Conservation (phyloP, 2,888 invertebrate species). For the Seira ritae region DNA sequence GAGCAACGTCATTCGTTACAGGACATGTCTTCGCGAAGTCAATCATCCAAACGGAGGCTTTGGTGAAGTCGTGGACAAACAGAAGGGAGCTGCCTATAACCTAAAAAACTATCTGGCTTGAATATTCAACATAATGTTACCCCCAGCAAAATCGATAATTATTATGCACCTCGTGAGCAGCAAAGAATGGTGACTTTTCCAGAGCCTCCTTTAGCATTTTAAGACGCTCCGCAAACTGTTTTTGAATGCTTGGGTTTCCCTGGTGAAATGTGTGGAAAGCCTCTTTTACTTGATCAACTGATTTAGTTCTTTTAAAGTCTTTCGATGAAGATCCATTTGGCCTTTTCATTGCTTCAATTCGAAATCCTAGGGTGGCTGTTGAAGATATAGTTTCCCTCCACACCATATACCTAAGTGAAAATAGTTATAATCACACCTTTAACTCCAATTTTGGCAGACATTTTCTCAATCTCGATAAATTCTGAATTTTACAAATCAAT, state of each 20-base stretch:
- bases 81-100: constrained; percentile 95
- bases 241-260: constrained; percentile 85
- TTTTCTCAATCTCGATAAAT: constrained; percentile 95
- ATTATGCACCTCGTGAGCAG: constrained; percentile 84
- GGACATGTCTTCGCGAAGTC: constrained; percentile 93
- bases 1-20: constrained; percentile 82
- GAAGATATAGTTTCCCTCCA: constrained; percentile 98
- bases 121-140: neutral
- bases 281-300: constrained; percentile 84
- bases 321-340: constrained; percentile 93
- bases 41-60: constrained; percentile 96
- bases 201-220: constrained; percentile 89
- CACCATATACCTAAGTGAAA: constrained; percentile 90
- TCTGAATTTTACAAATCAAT: constrained; percentile 70
- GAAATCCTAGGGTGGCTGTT: constrained; percentile 96
- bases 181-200: constrained; percentile 92
- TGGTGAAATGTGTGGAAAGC: constrained; percentile 89
- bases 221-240: constrained; percentile 86
- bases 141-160: neutral
- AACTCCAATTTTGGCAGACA: constrained; percentile 99
- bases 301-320: constrained; percentile 96
- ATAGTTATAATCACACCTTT: no score
- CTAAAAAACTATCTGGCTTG: constrained; percentile 75
- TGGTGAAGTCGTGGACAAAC: constrained; percentile 93
- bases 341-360: constrained; percentile 91